Evolutionary conservation across 2,113 vertebrate genomes (phyloP).

Genomic region (Neoarius graeffei): DNA sequence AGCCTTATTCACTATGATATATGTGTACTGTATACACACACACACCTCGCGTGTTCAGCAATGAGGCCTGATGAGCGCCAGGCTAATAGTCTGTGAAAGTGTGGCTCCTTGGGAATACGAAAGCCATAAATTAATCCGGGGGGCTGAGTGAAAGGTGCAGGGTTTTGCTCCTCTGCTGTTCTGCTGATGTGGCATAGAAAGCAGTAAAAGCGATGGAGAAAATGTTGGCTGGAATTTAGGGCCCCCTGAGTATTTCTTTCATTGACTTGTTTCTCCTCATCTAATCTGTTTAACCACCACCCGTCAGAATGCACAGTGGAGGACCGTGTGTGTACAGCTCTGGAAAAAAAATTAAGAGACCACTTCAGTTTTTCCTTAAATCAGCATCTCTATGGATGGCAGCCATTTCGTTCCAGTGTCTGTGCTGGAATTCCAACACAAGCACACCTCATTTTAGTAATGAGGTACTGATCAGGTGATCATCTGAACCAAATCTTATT

Average conservation of each 20-base stretch:
- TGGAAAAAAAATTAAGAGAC: no score
- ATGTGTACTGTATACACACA: slow-evolving; percentile 55
- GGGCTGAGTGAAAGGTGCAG: slow-evolving; percentile 12
- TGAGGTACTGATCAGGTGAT: no score
- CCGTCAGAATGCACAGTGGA: neutral
- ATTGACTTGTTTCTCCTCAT: neutral
- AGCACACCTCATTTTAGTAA: no score
- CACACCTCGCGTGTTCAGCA: slow-evolving; percentile 16
- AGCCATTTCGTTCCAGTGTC: no score
- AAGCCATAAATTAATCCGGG: slow-evolving; percentile 36
- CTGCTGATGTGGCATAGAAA: slow-evolving; percentile 5
- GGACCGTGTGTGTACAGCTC: no score
- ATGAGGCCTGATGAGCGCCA: slow-evolving; percentile 44
- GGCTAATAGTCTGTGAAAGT: slow-evolving; percentile 58
- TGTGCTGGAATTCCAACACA: no score
- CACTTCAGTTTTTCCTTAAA: no score
- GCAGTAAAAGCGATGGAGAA: neutral
- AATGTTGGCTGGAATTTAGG: neutral
- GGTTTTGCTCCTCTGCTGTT: slow-evolving; percentile 18
- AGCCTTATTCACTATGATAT: slow-evolving; percentile 69
- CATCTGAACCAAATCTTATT: no score
- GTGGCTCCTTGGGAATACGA: slow-evolving; percentile 18
- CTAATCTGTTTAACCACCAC: neutral
- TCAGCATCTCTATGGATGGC: no score
- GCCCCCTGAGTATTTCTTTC: neutral